Evolutionary conservation across 2,888 invertebrate genomes (phyloP), one percentile per base, ranked within the genome.

Genomic region (Brenthis hecate): DNA sequence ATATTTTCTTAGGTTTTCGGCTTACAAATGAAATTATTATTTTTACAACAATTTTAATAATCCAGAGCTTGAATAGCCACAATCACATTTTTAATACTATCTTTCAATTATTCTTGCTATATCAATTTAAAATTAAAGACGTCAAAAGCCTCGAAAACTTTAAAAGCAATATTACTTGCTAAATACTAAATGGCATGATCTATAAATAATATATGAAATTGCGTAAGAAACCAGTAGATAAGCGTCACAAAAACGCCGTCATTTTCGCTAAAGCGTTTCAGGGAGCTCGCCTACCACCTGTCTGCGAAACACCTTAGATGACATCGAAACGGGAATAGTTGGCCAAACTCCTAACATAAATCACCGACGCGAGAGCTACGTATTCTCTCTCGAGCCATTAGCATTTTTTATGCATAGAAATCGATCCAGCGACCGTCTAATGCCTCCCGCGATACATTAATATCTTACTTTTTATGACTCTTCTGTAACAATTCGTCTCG

Each of bases 361-460:
- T 92, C 92, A 92, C 75, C 85, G 80, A 83, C 84, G 82, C 85
- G 76, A 76, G 83, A 84, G 78, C 82, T 82, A 83, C 81, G 81
- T 84, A 85, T 86, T 87, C 88, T 90, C 89, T 78, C 81, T 78
- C 79, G 86, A 76, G 85, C 92, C 92, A 92, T 92, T 92, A 92
- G 85, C 92, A 92, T 92, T 92, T 91, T 92, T 92, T 92, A 92
- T 92, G 92, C 91, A 92, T 91, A 92, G 87, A 84, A 92, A 92
- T 92, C 92, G 92, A 92, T 92, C 92, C 91, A 74, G 76, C 82
- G 81, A 85, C 88, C 85, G 87, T 86, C 89, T 92, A 92, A 92
- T 91, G 92, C 92, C 91, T 92, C 92, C 92, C 92, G 86, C 90
- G 92, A 92, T 92, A 92, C 92, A 92, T 92, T 92, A 92, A 92